Evolutionary conservation across 2,113 vertebrate species (phyloP).

Genomic region (Sander vitreus): DNA sequence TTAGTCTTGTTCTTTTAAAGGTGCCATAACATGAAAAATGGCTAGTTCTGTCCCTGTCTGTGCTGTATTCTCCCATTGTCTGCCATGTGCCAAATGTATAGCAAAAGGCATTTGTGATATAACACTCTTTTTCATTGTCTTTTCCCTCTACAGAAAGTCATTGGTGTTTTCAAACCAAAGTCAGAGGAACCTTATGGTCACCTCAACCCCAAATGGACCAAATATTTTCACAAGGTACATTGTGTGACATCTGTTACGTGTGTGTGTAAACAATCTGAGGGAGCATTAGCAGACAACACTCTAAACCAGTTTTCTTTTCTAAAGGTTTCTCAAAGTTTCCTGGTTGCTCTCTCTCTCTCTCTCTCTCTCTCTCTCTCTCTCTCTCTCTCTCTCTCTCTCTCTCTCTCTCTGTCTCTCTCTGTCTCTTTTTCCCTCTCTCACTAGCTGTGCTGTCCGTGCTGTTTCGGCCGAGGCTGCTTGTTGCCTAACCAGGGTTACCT

Average conservation of each 20-base stretch:
- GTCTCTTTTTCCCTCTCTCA: background rate
- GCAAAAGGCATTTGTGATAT: background rate
- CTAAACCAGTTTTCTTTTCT: background rate
- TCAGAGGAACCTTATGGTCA: conserved; percentile 99
- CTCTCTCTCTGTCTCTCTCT: background rate
- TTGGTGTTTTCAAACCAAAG: conserved; percentile 99
- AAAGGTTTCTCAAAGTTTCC: background rate
- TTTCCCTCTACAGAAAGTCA: conserved; percentile 86
- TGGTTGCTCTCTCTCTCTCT: too few species aligned
- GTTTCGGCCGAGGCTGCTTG: conserved; percentile 97
- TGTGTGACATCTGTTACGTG: conserved; percentile 86
- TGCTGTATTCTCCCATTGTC: background rate
- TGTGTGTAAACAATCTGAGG: conserved; percentile 13
- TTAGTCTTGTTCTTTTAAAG: background rate
- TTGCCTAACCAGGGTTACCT: conserved; percentile 98
- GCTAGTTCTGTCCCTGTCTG: background rate
- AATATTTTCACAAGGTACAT: conserved; percentile 96
- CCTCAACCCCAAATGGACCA: conserved; percentile 99
- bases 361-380: background rate
- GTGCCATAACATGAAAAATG: background rate
- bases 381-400: background rate
- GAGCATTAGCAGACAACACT: background rate
- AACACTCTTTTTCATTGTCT: background rate
- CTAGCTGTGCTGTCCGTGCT: conserved; percentile 94
- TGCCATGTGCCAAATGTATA: background rate